Percentiles rank a stretch among this genome's conserved stretches.
These are phyloP conservation scores for Eospalax fontanierii DNA, from an alignment of 2,797 vertebrate species.

Conservation along the genomic window DNA sequence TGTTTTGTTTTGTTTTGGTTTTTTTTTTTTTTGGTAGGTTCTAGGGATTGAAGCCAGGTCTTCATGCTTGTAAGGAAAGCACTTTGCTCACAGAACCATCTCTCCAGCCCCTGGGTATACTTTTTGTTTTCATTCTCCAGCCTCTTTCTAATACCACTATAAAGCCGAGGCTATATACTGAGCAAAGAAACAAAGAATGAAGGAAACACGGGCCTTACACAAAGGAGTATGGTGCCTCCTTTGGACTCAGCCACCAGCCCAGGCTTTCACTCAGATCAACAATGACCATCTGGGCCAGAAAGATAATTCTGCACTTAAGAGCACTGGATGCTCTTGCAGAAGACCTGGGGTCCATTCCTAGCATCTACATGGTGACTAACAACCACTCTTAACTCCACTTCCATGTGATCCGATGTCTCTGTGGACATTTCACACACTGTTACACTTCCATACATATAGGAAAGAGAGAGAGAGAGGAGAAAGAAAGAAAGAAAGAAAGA, in stretches of 20 bases:
- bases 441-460: too few relatives aligned
- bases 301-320: too few relatives aligned
- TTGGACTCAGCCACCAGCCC: not conserved
- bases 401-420: too few relatives aligned
- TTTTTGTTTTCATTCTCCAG: not conserved
- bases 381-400: too few relatives aligned
- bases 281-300: not conserved
- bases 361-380: too few relatives aligned
- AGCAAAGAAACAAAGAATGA: not conserved
- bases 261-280: conserved; percentile 28
- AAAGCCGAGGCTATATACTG: not conserved
- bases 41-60: not conserved
- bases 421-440: too few relatives aligned
- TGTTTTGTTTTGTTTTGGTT: too few relatives aligned
- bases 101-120: not conserved
- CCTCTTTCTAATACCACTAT: not conserved
- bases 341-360: too few relatives aligned
- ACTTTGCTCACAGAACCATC: not conserved
- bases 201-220: not conserved
- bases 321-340: too few relatives aligned
- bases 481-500: too few relatives aligned
- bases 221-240: not conserved
- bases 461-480: too few relatives aligned
- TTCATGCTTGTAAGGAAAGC: not conserved
- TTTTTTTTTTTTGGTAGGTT: not conserved